phyloP scores from a whole-genome alignment of 1,140 invertebrate genomes.

The Telenomus remus region DNA sequence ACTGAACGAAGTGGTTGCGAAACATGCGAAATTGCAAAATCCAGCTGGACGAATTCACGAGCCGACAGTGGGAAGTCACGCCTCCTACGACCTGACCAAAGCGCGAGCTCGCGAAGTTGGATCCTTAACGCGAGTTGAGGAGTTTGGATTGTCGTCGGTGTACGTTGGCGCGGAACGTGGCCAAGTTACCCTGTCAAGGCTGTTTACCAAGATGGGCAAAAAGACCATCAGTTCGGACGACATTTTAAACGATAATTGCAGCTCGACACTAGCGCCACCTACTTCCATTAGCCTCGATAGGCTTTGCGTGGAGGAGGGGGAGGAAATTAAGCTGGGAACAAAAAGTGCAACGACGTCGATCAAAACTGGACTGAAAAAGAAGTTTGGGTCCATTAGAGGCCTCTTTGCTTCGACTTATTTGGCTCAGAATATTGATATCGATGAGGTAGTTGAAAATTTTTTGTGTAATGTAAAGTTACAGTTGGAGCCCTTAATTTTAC shows the following conservation, averaged over 20 bases:
- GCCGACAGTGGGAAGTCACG: constrained; percentile 15
- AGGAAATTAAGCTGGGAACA: background rate
- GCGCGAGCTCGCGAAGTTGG: constrained; percentile 56
- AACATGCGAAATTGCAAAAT: constrained; percentile 74
- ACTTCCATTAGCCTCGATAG: constrained; percentile 66
- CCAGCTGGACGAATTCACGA: constrained; percentile 63
- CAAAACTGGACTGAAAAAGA: constrained; percentile 66
- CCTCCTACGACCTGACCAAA: constrained; percentile 68
- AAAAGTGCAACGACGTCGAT: constrained; percentile 13
- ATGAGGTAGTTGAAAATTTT: constrained; percentile 70
- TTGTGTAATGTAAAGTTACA: no score
- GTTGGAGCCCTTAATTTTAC: no score
- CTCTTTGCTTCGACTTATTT: constrained; percentile 71
- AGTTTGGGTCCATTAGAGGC: constrained; percentile 70
- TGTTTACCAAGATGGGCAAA: constrained; percentile 33
- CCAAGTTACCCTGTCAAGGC: constrained; percentile 10
- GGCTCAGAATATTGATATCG: constrained; percentile 64
- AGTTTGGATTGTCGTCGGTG: constrained; percentile 62
- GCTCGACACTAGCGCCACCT: constrained; percentile 32
- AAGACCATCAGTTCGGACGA: constrained; percentile 62
- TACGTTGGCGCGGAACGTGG: constrained; percentile 22
- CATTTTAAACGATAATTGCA: constrained; percentile 41
- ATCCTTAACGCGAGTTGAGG: constrained; percentile 63
- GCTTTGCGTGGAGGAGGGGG: constrained; percentile 58
- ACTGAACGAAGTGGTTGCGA: constrained; percentile 74